These are phyloP conservation scores for Himalopsyche anomala DNA, from an alignment of 2,888 invertebrate species.

Conservation along the genomic window DNA sequence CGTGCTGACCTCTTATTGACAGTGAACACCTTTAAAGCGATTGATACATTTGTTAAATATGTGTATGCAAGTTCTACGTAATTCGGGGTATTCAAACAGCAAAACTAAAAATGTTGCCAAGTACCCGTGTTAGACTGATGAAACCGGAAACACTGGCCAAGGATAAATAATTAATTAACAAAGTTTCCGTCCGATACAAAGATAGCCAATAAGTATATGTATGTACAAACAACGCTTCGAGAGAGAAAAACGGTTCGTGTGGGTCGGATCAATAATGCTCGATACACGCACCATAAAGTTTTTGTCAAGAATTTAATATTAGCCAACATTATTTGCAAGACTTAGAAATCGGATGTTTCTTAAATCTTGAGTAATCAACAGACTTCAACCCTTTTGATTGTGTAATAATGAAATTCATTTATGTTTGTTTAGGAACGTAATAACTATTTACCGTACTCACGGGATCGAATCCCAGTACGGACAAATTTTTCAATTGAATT, in stretches of 20 bases:
- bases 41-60: too few relatives aligned
- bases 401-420: too few relatives aligned
- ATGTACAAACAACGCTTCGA: not conserved
- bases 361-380: too few relatives aligned
- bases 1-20: too few relatives aligned
- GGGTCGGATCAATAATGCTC: constrained; percentile 15
- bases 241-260: not conserved
- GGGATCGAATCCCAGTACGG: too few relatives aligned
- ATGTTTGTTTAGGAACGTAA: too few relatives aligned
- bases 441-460: too few relatives aligned
- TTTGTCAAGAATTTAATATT: not conserved
- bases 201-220: not conserved
- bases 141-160: not conserved
- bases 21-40: too few relatives aligned
- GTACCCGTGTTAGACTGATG: not conserved
- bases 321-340: not conserved
- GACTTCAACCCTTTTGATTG: too few relatives aligned
- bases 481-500: too few relatives aligned
- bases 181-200: constrained; percentile 7
- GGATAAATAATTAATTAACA: constrained; percentile 20
- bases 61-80: too few relatives aligned
- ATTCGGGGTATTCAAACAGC: not conserved
- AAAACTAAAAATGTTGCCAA: not conserved
- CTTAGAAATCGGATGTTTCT: too few relatives aligned
- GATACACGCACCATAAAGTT: not conserved